Evolutionary conservation across 2,113 vertebrate species (phyloP).

Genomic region (Leptobrachium ailaonicum): DNA sequence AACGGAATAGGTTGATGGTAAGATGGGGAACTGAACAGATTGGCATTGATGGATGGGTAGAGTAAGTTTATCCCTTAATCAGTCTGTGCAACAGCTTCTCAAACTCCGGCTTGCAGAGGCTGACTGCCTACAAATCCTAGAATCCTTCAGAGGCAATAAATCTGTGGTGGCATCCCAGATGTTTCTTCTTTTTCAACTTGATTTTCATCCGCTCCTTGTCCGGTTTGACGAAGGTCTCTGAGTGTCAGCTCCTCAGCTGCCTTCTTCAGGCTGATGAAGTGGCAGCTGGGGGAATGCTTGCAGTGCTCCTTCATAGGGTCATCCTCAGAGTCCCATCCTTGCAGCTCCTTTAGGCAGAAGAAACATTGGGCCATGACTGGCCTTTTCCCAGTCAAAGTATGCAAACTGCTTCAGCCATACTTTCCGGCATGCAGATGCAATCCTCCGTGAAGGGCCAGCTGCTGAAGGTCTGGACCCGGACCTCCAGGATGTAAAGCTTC

Average conservation of each 20-base stretch:
- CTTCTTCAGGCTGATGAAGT: slow-evolving; percentile 82
- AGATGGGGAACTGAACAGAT: too few species aligned
- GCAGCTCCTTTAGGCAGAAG: slow-evolving; percentile 92
- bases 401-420: slow-evolving; percentile 90
- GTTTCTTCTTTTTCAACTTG: slow-evolving; percentile 36
- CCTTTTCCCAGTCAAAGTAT: slow-evolving; percentile 85
- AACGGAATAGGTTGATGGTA: too few species aligned
- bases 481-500: slow-evolving; percentile 73
- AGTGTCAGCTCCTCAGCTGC: slow-evolving; percentile 68
- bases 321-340: slow-evolving; percentile 93
- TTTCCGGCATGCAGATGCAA: slow-evolving; percentile 85
- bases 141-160: too few species aligned
- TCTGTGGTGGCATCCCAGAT: too few species aligned
- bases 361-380: slow-evolving; percentile 90
- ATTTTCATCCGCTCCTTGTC: slow-evolving; percentile 76
- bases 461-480: slow-evolving; percentile 76
- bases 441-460: slow-evolving; percentile 88
- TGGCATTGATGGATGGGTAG: too few species aligned
- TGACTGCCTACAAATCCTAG: too few species aligned
- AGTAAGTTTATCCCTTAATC: too few species aligned
- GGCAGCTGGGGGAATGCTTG: slow-evolving; percentile 78
- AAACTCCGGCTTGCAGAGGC: too few species aligned
- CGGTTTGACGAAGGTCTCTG: slow-evolving; percentile 79
- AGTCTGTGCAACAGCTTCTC: too few species aligned
- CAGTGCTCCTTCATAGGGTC: slow-evolving; percentile 87